Evolutionary conservation across 2,113 vertebrate species (phyloP).

Genomic region (Piaya cayana): DNA sequence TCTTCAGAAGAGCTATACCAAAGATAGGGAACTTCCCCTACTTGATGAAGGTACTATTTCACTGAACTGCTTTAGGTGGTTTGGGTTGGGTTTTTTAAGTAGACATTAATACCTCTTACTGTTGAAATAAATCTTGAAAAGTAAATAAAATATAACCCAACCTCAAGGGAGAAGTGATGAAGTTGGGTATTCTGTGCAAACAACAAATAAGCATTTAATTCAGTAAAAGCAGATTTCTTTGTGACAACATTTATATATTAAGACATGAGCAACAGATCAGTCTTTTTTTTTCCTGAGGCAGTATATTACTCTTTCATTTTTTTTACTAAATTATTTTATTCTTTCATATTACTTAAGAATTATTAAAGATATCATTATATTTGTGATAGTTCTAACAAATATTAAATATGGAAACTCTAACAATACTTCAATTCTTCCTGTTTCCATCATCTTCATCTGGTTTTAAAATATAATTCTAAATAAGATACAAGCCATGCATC

Average conservation of each 20-base stretch:
- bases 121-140: conserved; percentile 29
- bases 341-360: neutral
- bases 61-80: conserved; percentile 10
- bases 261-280: neutral
- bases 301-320: neutral
- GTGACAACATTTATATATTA: neutral
- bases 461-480: neutral
- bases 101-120: conserved; percentile 13
- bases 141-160: conserved; percentile 34
- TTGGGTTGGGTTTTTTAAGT: neutral
- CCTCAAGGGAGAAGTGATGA: neutral
- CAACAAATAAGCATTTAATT: neutral
- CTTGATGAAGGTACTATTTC: conserved; percentile 1
- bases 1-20: neutral
- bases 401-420: neutral
- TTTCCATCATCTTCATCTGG: neutral
- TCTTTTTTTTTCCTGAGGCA: neutral
- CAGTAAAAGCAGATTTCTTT: neutral
- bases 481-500: neutral
- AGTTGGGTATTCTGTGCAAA: neutral
- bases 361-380: neutral
- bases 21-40: neutral
- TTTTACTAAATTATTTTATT: neutral
- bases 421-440: neutral
- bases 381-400: neutral